phyloP scores from a whole-genome alignment of 2,888 invertebrate genomes.

The Aphidoletes aphidimyza region DNA sequence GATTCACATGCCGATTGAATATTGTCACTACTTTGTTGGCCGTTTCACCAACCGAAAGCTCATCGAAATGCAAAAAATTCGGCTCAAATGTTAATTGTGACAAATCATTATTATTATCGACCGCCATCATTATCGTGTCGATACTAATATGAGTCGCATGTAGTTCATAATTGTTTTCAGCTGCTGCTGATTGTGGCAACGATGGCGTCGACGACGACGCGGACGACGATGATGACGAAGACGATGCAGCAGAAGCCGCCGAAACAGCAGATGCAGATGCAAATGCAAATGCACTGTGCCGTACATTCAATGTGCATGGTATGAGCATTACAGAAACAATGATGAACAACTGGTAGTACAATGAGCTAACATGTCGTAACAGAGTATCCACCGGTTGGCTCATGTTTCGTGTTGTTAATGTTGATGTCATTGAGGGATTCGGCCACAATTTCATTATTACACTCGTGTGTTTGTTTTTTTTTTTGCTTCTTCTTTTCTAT shows the following conservation, averaged over 20 bases:
- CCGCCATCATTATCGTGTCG: background rate
- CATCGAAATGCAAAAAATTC: slow-evolving; percentile 69
- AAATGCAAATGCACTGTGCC: slow-evolving; percentile 17
- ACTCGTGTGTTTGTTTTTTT: background rate
- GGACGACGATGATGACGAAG: background rate
- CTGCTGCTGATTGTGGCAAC: background rate
- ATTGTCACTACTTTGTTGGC: slow-evolving; percentile 87
- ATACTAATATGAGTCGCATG: background rate
- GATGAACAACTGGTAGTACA: slow-evolving; percentile 26
- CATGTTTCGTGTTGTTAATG: background rate
- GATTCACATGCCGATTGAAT: slow-evolving; percentile 86
- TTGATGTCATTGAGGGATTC: background rate
- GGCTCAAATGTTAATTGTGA: slow-evolving; percentile 66
- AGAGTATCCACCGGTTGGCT: background rate
- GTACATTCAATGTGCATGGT: slow-evolving; percentile 48
- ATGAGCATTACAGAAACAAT: background rate
- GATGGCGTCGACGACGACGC: background rate
- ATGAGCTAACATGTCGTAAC: slow-evolving; percentile 27
- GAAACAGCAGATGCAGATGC: slow-evolving; percentile 47
- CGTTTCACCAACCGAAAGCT: slow-evolving; percentile 85
- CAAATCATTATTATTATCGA: slow-evolving; percentile 52
- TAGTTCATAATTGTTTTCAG: slow-evolving; percentile 42
- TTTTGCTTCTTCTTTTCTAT: too few relatives aligned
- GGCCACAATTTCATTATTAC: slow-evolving; percentile 2
- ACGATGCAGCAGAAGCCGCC: background rate